These are phyloP conservation scores for Myopa testacea DNA, from an alignment of 2,888 invertebrate species.

Conservation along the genomic window DNA sequence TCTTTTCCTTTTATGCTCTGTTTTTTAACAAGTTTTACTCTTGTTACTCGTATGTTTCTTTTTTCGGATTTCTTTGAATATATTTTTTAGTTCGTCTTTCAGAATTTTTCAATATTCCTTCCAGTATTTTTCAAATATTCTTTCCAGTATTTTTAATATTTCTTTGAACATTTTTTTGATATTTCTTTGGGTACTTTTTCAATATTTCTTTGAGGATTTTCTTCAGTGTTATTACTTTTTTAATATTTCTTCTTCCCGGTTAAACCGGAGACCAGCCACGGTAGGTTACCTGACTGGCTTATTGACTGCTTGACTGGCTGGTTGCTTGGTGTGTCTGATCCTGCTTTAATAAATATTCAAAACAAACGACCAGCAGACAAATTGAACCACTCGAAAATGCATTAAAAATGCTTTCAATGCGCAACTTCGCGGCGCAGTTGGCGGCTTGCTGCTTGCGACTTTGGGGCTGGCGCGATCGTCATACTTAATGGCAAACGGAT, in stretches of 20 bases:
- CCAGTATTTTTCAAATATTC: too few species aligned
- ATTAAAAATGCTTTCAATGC: conserved; percentile 56
- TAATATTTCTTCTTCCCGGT: not conserved
- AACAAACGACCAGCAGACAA: conserved; percentile 55
- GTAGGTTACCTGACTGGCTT: not conserved
- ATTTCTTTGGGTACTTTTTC: not conserved
- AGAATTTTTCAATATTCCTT: too few species aligned
- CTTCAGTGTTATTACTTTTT: not conserved
- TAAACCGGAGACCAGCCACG: not conserved
- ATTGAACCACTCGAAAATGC: conserved; percentile 64
- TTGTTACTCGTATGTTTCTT: too few species aligned
- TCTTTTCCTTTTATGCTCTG: not conserved
- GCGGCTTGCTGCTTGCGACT: conserved; percentile 4
- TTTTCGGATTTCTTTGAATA: too few species aligned
- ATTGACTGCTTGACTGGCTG: not conserved
- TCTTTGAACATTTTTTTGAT: not conserved
- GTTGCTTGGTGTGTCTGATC: not conserved
- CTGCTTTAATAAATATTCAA: conserved; percentile 36
- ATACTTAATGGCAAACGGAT: conserved; percentile 41
- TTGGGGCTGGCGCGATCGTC: conserved; percentile 29
- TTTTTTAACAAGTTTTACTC: too few species aligned
- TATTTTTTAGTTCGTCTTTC: too few species aligned
- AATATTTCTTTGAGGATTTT: conserved; percentile 1
- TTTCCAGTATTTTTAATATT: too few species aligned
- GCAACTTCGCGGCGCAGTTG: conserved; percentile 38